Evolutionary conservation across 1,140 invertebrate genomes (phyloP), one percentile per base, ranked within the genome.

Genomic region (Lordiphosa stackelbergi): DNA sequence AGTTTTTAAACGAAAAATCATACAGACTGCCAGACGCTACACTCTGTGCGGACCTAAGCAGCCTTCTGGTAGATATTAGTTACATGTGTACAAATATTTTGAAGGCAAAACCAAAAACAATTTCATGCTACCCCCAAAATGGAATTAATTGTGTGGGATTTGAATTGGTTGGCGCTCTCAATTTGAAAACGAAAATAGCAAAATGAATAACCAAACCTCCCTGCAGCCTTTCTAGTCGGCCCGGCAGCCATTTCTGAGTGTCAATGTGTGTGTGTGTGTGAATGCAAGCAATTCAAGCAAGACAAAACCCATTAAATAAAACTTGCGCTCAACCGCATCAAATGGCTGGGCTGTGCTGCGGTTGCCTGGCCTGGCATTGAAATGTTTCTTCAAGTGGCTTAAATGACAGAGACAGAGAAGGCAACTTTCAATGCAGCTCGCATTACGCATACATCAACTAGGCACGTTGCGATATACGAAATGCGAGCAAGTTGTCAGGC

Each of bases 361-460:
- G 43, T 49, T 41, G 42, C 4, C 16, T 12, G 38, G 16, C 11
- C 36, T 54, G 57, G 43, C 46, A 65, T 40, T 59, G 51, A 69
- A 37, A 62, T 54, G 24, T 49, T n/a, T 52, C 65, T 58, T 55
- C 24, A 28, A 69, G 66, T 69, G 40, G 61, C 61, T 69, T 46
- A 54, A 69, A 52, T 59, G 37, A 43, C 59, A 61, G 37, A 55
- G 48, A 47, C 48, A 56, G 52, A 42, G 8, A 51, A 49, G 35
- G 35, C 49, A 31, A 49, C 34, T 68, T 28, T 8, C 22, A 47
- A 28, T 42, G 40, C 36, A 38, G 10, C 41, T 54, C 53, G 16
- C 35, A 70, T 70, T 57, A 69, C 66, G 66, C 57, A 70, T 66
- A 66, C 66, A 52, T 57, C 63, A 55, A 41, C 55, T 42, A 12